Evolutionary conservation across 2,888 invertebrate species (phyloP).

Genomic region (Chalcosyrphus nemorum): DNA sequence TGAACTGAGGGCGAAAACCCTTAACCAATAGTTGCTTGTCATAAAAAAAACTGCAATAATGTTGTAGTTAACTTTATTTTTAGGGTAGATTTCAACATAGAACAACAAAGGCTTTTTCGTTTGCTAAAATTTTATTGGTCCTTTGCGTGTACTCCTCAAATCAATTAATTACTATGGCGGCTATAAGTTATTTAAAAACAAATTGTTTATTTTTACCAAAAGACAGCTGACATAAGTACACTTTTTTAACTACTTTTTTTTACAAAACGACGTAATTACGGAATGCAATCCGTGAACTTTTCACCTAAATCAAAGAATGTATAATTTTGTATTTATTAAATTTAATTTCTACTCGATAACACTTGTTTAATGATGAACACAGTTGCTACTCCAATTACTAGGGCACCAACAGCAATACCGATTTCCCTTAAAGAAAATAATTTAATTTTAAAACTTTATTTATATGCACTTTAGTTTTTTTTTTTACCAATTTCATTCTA

Average conservation of each 20-base stretch:
- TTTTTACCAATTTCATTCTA: slow-evolving; percentile 76
- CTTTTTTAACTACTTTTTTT: not conserved
- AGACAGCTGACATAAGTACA: not conserved
- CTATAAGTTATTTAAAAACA: not conserved
- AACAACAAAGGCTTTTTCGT: not conserved
- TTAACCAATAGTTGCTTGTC: not conserved
- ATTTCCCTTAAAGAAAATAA: slow-evolving; percentile 76
- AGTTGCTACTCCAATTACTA: slow-evolving; percentile 77
- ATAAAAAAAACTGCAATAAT: not conserved
- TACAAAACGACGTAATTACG: not conserved
- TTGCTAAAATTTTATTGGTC: not conserved
- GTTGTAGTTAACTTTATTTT: not conserved
- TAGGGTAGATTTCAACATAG: not conserved
- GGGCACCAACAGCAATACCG: slow-evolving; percentile 77
- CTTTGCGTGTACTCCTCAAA: slow-evolving; percentile 1
- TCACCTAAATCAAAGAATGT: not conserved
- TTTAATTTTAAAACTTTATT: slow-evolving; percentile 54
- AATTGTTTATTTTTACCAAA: not conserved
- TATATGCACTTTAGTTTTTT: slow-evolving; percentile 77
- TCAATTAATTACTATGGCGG: not conserved
- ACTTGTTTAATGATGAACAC: slow-evolving; percentile 75
- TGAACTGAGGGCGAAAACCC: not conserved
- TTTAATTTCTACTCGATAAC: slow-evolving; percentile 42
- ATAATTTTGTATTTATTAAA: not conserved
- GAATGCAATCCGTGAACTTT: not conserved